Evolutionary conservation across 2,113 vertebrate species (phyloP), one percentile per base, ranked within the genome.

Genomic region (Alethe castanea): DNA sequence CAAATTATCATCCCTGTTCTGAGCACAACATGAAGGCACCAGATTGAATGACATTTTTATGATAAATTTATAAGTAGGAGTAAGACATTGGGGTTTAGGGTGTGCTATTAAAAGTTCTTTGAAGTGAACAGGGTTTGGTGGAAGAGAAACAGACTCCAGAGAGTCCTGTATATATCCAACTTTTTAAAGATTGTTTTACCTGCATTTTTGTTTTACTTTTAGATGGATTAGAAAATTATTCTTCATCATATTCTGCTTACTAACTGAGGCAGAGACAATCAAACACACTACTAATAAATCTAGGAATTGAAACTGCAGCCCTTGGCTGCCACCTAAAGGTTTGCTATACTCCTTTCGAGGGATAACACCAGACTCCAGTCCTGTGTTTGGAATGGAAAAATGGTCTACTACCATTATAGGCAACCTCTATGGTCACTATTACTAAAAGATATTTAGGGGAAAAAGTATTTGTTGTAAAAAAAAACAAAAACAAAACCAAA

Each of bases 291-390:
- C 69, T 87, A 92, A 71, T 93, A 86, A 73, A 90, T 81, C 64
- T 70, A 85, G 35, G 85, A 85, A 96, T 97, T 97, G 86, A 94
- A 97, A 97, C 47, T 84, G 90, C 71, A 98, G 98, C 97, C 94
- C 97, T 98, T 98, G 98, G 90, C 97, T 98, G 98, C 98, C 98
- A 98, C 96, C 98, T 98, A 98, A 98, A 98, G 98, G 98, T 97
- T 96, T 96, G 38, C 73, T 85, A 11, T 60, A 78, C 79, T 89
- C 42, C 90, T 95, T 95, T 92, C 91, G 36, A 69, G 52, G 81
- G 81, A 94, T 64, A 62, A 16, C 25, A 57, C 44, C 48, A 65
- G 33, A 48, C 47, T 73, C 18, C 19, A 47, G 47, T 52, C 52
- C 24, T 5, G 2, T 28, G 52, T 66, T 56, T 52, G 69, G 59